These are phyloP conservation scores for Drosophila dives DNA, from an alignment of 2,888 invertebrate species.

Conservation along the genomic window DNA sequence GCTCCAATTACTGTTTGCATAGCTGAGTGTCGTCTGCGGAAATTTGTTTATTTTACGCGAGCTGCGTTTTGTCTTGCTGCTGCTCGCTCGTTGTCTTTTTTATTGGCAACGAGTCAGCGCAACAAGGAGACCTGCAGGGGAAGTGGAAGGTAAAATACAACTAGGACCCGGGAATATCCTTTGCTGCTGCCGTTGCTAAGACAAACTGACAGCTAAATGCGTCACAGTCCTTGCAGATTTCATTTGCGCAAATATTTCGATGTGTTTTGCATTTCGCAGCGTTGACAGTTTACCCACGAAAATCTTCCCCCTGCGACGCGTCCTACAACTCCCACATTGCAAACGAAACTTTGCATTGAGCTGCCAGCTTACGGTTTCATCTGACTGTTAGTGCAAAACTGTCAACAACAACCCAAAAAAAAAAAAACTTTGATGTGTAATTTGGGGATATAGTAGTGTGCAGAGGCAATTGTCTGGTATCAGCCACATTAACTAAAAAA, in stretches of 20 bases:
- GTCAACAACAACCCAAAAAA: conserved; percentile 7
- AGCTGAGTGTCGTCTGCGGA: conserved; percentile 79
- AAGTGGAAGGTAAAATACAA: conserved; percentile 7
- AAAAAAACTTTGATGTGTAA: not conserved
- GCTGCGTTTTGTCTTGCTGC: conserved; percentile 70
- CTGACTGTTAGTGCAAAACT: conserved; percentile 5
- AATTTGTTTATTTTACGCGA: conserved; percentile 80
- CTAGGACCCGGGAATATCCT: conserved; percentile 44
- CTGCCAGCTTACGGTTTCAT: conserved; percentile 41
- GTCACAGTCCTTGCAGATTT: conserved; percentile 76
- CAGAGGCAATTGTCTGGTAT: not conserved
- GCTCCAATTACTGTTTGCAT: conserved; percentile 80
- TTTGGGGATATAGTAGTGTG: not conserved
- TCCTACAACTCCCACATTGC: conserved; percentile 16
- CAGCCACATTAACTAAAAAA: conserved; percentile 12
- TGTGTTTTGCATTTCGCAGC: conserved; percentile 73
- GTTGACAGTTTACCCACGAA: conserved; percentile 58
- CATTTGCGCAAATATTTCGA: conserved; percentile 71
- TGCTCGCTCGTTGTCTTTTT: conserved; percentile 55
- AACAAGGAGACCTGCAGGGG: conserved; percentile 6
- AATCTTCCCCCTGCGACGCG: not conserved
- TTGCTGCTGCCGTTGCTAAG: conserved; percentile 52
- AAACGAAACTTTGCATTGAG: conserved; percentile 36
- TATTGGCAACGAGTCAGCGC: conserved; percentile 50
- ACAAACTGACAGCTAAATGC: conserved; percentile 77